Base-by-base conservation (phyloP, 2,888 invertebrate species). In the Acronicta leporina region DNA sequence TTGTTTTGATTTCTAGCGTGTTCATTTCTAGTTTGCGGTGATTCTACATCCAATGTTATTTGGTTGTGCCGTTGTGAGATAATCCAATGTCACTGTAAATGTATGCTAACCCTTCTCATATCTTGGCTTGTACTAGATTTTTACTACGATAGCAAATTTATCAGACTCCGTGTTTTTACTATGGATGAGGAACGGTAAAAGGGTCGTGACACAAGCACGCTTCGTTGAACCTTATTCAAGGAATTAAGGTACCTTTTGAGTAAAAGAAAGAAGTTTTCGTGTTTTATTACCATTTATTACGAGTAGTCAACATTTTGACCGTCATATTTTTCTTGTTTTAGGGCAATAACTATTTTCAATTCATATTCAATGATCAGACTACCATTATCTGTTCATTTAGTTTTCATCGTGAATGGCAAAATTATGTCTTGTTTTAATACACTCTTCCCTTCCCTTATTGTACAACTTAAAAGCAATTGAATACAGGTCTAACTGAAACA, bases 191-290 rank as follows among this genome's bases (percentile, higher is more conserved):
- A 57, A 40, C 47, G 68, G 59, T 68, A 68, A 68, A 75, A 75
- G 75, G 75, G 68, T 77, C 68, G 75, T 76, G 75, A 68, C 45
- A 66, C 35, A 64, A 42, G 49, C 45, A 61, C 66, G 75, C 75
- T 77, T 75, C 72, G 75, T 76, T 75, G 78, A 77, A 76, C 72
- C 65, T 68, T 75, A 75, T 77, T 75, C 68, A 65, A 33, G 63
- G 68, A 38, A 77, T 77, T 75, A 72, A 75, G 72, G 62, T 75
- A 63, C 68, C 68, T 66, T 75, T 63, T 53, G 49, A 57, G 68
- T 56, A 46, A 71, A 77, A 74, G 59, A 61, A 60, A 63, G 35
- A 65, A 70, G 71, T 73, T 73, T 66, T 53, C 9, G 55, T 60
- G 56, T 56, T 38, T 38, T n/a, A 20, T 20, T 20, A 3, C 20